Base-by-base conservation (phyloP, 2,797 vertebrate species). In the Intellagama lesueurii region DNA sequence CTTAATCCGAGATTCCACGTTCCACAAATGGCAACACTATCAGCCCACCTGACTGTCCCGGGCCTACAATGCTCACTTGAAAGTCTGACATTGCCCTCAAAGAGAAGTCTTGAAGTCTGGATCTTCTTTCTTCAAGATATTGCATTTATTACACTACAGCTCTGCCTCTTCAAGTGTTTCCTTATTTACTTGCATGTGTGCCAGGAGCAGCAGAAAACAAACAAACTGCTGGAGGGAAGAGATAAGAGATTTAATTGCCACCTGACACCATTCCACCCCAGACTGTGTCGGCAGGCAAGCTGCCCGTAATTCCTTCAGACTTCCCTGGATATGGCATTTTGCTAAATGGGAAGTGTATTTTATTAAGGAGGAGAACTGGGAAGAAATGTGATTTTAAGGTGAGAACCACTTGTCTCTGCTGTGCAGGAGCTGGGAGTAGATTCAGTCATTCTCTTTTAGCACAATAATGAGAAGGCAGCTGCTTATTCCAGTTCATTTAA, bases 231-330 rank as follows among this genome's bases (percentile, higher is more conserved):
- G 94, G 95, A 92, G 26, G 85, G 92, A 87, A 88, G 40, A 94
- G 95, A 95, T 95, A 96, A 95, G 94, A 87, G 93, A 91, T 89
- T 95, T 95, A 96, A 88, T 88, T 90, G 90, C 90, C 85, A 90
- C 49, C 81, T 40, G 0, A 91, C 66, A 91, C 83, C 56, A 86
- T 90, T 91, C 90, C 85, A 77, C 91, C 89, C 76, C 85, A 94
- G 92, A 95, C 93, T 93, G 93, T 92, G 94, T 93, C 94, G 92
- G 91, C 91, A 94, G 92, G 92, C 91, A 94, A 93, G 92, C 85
- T 93, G 92, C 93, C 92, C 83, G 77, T 78, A 93, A 94, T 94
- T 94, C 89, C 93, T 76, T 56, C 47, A 70, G 47, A 84, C 28
- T 16, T 94, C 91, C 72, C 88, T 30, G 85, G 93, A 90, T 93